These are phyloP conservation scores for Gila robusta DNA, from an alignment of 2,797 vertebrate species.

Conservation along the genomic window DNA sequence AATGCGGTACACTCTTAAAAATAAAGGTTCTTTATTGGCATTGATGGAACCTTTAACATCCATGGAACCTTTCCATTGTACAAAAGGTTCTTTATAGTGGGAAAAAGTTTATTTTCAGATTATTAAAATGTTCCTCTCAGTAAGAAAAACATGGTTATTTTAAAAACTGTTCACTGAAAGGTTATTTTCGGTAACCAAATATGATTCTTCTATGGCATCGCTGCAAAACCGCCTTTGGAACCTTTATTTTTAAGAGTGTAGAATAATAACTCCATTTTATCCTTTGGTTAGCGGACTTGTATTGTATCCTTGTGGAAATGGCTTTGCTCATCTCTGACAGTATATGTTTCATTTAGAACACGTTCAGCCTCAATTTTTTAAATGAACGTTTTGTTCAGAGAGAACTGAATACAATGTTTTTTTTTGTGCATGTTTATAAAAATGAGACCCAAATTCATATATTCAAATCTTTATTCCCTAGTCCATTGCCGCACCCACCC, in stretches of 20 bases:
- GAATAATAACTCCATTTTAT: background rate
- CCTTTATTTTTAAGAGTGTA: no score
- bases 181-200: background rate
- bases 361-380: background rate
- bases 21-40: background rate
- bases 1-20: background rate
- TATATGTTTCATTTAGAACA: background rate
- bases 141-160: background rate
- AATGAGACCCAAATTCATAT: background rate
- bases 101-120: no score
- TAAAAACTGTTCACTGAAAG: background rate
- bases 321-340: background rate
- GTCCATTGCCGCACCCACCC: background rate
- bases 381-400: background rate
- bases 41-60: background rate
- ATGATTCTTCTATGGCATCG: background rate
- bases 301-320: background rate
- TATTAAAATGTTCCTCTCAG: background rate
- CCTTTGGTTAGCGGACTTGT: background rate
- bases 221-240: background rate
- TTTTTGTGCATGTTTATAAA: background rate
- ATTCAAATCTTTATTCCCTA: background rate
- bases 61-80: background rate
- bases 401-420: background rate
- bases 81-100: background rate